Evolutionary conservation across 2,797 vertebrate genomes (phyloP), one percentile per base, ranked within the genome.

Genomic region (Oophaga sylvatica): DNA sequence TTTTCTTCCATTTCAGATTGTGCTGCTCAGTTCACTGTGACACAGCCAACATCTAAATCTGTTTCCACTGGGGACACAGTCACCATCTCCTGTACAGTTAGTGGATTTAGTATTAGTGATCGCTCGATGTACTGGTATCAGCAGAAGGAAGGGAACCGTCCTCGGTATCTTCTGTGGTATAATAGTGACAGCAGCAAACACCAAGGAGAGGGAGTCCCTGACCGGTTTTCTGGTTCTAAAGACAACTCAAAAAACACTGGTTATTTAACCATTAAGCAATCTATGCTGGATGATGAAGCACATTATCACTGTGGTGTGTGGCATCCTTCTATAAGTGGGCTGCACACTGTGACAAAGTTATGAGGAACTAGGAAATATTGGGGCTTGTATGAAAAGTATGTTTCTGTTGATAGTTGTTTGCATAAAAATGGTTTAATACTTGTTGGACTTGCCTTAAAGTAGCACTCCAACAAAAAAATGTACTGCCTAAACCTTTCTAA

Each of bases 181-280:
- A 0, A 48, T 1, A 22, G 29, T 79, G 41, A n/a, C 63, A 20
- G 56, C 12, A 62, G 57, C 57, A 45, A 77, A 84, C 48, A 88
- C 79, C 70, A 80, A 35, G 85, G 85, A 86, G 26, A 9, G 26
- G 77, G 85, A 59, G 77, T 71, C 19, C 77, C 85, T 17, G 77
- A 68, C 11, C 90, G 92, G 84, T 93, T 92, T 60, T 91, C 91
- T 91, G 91, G 91, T 29, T 67, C 57, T 16, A 73, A 71, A 1
- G 29, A 75, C 80, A 86, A 79, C 53, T 6, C 6, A 8, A 57
- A 63, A 57, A 80, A 60, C 68, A 48, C 29, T 13, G 75, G 63
- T 48, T 82, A 77, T 63, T 80, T 10, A 81, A 82, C 79, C 20
- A 17, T 12, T 4, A 35, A 29, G 7, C 76, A 1, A 1, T 78